Percentiles rank a stretch among this genome's conserved stretches.
Conservation (phyloP, 1,140 invertebrate genomes). For the Lepidurus apus region DNA sequence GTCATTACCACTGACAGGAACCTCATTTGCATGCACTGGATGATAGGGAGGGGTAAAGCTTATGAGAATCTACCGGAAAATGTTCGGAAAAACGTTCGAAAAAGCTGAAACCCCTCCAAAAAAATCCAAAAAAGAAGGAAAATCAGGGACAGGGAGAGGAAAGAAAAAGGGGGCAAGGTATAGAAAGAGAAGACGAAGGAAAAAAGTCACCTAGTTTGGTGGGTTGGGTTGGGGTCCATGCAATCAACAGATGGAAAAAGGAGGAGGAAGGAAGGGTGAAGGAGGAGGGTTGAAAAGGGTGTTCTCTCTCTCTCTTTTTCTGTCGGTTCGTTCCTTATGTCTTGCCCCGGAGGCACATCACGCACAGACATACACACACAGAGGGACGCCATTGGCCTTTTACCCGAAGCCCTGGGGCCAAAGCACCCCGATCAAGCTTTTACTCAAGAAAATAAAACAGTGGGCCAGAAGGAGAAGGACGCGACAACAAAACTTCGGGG, state of each 20-base stretch:
- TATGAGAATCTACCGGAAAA: not conserved
- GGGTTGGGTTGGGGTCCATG: not conserved
- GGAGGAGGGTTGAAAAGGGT: not conserved
- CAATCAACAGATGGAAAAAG: slow-evolving; percentile 22
- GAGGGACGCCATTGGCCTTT: too few species aligned
- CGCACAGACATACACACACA: not conserved
- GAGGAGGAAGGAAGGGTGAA: not conserved
- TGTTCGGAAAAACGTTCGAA: not conserved
- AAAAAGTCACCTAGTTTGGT: not conserved
- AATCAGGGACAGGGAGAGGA: not conserved
- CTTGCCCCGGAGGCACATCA: slow-evolving; percentile 20
- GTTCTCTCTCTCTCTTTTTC: not conserved
- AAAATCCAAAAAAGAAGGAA: not conserved
- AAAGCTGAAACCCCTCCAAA: not conserved
- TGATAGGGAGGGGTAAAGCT: not conserved
- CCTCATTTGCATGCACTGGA: slow-evolving; percentile 11
- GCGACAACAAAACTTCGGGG: too few species aligned
- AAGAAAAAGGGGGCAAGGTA: not conserved
- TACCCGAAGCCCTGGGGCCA: too few species aligned
- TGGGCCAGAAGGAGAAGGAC: too few species aligned
- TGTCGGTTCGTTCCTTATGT: not conserved
- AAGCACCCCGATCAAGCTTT: too few species aligned
- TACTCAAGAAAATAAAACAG: too few species aligned
- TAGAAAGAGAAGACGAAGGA: not conserved
- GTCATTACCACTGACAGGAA: slow-evolving; percentile 8